These are phyloP conservation scores for Callipepla squamata DNA, from an alignment of 2,113 vertebrate genomes.

Conservation along the genomic window DNA sequence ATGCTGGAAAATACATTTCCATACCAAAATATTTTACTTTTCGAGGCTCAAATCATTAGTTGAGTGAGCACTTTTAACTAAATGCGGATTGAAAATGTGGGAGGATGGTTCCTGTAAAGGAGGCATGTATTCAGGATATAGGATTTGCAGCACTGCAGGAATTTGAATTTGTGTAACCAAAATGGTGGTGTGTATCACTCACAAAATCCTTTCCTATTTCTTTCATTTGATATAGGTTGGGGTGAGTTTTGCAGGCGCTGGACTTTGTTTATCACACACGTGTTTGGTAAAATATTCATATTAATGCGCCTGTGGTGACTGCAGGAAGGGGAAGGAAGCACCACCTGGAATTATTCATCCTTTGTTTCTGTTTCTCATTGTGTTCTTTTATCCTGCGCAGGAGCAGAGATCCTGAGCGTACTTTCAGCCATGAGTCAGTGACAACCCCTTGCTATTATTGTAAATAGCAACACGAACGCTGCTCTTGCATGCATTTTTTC, in stretches of 20 bases:
- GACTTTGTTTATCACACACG: background rate
- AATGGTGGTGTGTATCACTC: background rate
- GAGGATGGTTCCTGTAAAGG: accelerated
- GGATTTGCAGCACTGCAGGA: background rate
- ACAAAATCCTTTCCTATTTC: background rate
- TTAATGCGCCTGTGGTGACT: background rate
- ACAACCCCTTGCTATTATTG: slow-evolving; percentile 58
- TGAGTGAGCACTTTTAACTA: background rate
- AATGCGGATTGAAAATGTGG: background rate
- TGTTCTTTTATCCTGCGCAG: slow-evolving; percentile 25
- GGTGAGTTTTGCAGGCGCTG: background rate
- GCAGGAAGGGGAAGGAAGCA: background rate
- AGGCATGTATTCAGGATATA: background rate
- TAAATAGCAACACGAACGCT: slow-evolving; percentile 60
- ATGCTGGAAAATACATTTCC: background rate
- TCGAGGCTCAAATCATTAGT: background rate
- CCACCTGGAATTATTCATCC: slow-evolving; percentile 18
- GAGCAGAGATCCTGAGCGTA: slow-evolving; percentile 13
- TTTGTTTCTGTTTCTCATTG: background rate
- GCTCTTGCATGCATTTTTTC: slow-evolving; percentile 38
- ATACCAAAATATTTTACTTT: background rate
- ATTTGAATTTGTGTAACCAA: background rate
- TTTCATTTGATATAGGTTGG: background rate
- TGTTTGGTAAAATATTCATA: background rate
- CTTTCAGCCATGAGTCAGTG: slow-evolving; percentile 59